These are phyloP conservation scores for Hippopotamus amphibius DNA, from an alignment of 2,113 vertebrate genomes.

Conservation along the genomic window DNA sequence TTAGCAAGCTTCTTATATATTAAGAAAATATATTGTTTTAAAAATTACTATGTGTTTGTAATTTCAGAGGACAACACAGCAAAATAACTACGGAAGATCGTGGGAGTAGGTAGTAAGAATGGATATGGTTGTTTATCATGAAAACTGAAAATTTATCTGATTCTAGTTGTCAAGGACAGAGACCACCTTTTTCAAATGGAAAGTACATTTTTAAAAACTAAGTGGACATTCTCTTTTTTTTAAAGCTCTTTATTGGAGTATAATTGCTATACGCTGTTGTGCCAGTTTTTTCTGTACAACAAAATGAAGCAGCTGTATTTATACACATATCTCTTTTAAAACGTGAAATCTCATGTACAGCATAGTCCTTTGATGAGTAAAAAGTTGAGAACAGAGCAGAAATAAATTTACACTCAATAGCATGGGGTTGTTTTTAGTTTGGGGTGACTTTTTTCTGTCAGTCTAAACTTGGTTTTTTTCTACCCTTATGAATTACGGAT, in stretches of 20 bases:
- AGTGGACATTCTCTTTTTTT: neutral
- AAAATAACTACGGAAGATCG: neutral
- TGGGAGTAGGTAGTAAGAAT: neutral
- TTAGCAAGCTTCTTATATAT: neutral
- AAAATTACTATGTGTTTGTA: neutral
- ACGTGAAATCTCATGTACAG: neutral
- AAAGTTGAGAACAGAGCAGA: neutral
- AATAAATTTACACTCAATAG: neutral
- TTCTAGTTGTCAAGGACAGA: slow-evolving; percentile 36
- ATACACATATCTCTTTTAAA: neutral
- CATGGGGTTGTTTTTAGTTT: neutral
- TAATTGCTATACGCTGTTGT: no score
- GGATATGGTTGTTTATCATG: neutral
- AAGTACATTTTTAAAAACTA: neutral
- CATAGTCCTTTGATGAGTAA: neutral
- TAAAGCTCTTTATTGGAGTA: no score
- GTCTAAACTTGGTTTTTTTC: neutral
- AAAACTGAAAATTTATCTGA: slow-evolving; percentile 7
- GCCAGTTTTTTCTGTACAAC: no score
- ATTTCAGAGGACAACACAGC: neutral
- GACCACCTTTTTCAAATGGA: neutral
- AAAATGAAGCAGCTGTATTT: no score
- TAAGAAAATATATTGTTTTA: slow-evolving; percentile 10
- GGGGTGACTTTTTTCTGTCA: neutral
- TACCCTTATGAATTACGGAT: neutral